Evolutionary conservation across 2,113 vertebrate species (phyloP).

Genomic region (Pedetes capensis): DNA sequence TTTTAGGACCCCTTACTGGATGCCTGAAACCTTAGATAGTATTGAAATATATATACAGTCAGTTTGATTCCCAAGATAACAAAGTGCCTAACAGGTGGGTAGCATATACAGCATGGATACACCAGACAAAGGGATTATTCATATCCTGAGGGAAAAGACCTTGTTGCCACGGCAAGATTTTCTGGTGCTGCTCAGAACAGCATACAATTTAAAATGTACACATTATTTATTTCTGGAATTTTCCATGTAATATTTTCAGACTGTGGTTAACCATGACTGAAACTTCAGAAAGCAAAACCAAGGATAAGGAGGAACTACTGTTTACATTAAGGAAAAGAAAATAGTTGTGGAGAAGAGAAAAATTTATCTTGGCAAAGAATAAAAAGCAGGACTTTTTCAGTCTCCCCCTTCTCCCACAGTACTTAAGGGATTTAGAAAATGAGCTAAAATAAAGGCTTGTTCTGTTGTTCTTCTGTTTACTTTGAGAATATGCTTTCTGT

Average conservation of each 20-base stretch:
- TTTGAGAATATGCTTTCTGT: background rate
- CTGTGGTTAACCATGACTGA: background rate
- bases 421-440: slow-evolving; percentile 7
- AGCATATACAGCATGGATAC: no score
- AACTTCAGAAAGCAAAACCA: background rate
- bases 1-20: no score
- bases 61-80: background rate
- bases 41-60: background rate
- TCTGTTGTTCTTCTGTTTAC: background rate
- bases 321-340: slow-evolving; percentile 17
- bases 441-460: background rate
- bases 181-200: background rate
- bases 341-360: background rate
- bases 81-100: no score
- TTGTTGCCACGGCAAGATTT: no score
- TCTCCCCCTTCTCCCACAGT: background rate
- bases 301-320: background rate
- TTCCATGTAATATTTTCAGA: background rate
- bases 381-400: background rate
- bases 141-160: no score
- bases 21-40: background rate
- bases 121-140: background rate
- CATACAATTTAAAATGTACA: background rate
- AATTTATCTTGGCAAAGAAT: background rate
- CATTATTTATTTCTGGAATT: background rate